A percentile compares a stretch with the other conserved stretches of the same genome.
phyloP scores from a whole-genome alignment of 1,140 invertebrate species.

The Penaeus japonicus region DNA sequence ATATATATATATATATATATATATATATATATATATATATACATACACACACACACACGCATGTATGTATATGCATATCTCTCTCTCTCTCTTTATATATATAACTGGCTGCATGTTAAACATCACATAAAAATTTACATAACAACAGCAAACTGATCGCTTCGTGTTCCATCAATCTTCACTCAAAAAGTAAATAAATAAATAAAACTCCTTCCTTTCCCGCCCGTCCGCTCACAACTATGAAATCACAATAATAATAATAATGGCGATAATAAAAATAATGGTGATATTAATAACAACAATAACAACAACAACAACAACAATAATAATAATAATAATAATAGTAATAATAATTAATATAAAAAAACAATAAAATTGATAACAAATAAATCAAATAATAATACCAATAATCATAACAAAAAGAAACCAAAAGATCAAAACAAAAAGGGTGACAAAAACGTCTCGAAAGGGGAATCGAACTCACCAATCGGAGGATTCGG shows the following conservation, averaged over 20 bases:
- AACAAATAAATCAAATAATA: not conserved
- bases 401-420: not conserved
- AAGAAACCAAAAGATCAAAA: not conserved
- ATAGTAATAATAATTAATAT: not conserved
- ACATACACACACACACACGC: no score
- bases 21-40: no score
- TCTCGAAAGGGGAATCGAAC: not conserved
- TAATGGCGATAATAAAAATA: not conserved
- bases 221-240: no score
- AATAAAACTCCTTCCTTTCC: no score
- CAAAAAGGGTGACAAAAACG: not conserved
- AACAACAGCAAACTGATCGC: no score
- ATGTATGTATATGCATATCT: no score
- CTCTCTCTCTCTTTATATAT: no score
- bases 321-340: not conserved
- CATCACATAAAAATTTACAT: no score
- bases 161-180: no score
- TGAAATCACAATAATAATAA: not conserved
- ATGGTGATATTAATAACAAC: not conserved
- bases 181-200: no score
- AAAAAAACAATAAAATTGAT: not conserved
- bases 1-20: no score
- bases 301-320: not conserved
- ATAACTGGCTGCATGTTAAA: no score
- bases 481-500: not conserved